Percentiles rank a stretch among this genome's conserved stretches.
Conservation (phyloP, 30 jellyfish, hydroid and myxozoan genomes). For the Rhopilema esculentum region DNA sequence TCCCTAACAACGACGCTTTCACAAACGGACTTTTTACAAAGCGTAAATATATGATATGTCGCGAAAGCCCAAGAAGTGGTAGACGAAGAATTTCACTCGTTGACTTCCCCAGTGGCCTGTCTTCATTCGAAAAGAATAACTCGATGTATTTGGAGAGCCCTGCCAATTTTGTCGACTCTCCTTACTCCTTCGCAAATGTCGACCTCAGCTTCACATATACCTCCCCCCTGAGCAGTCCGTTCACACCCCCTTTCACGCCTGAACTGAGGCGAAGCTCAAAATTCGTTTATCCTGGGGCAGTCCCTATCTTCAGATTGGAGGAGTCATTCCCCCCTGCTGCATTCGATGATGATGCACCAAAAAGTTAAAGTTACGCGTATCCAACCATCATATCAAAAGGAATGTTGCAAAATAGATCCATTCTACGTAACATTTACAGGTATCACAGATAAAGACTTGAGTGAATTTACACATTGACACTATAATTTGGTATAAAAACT, state of each 20-base stretch:
- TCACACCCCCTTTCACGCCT: slow-evolving; percentile 68
- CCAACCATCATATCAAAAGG: neutral
- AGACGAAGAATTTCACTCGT: slow-evolving; percentile 37
- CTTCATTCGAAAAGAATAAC: slow-evolving; percentile 41
- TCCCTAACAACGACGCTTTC: neutral
- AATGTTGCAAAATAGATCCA: neutral
- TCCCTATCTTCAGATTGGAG: slow-evolving; percentile 51
- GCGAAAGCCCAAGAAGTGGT: slow-evolving; percentile 59
- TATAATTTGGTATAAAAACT: no score
- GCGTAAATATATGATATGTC: slow-evolving; percentile 64
- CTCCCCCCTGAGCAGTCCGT: slow-evolving; percentile 56
- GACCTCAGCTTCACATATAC: slow-evolving; percentile 55
- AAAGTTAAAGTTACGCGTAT: no score
- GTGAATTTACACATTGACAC: no score
- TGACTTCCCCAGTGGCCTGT: slow-evolving; percentile 61
- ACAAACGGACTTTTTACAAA: slow-evolving; percentile 36
- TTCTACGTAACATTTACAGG: no score
- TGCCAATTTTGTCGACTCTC: slow-evolving; percentile 48
- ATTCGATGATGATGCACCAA: neutral
- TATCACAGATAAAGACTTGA: no score
- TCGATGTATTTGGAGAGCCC: slow-evolving; percentile 46
- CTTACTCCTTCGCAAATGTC: slow-evolving; percentile 32
- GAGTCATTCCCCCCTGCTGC: slow-evolving; percentile 71
- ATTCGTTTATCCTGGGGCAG: slow-evolving; percentile 56
- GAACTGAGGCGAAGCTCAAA: slow-evolving; percentile 8